A percentile compares a stretch with the other conserved stretches of the same genome.
Conservation (phyloP, 92 coral and sea anemone genomes). For the Actinernus sp. region DNA sequence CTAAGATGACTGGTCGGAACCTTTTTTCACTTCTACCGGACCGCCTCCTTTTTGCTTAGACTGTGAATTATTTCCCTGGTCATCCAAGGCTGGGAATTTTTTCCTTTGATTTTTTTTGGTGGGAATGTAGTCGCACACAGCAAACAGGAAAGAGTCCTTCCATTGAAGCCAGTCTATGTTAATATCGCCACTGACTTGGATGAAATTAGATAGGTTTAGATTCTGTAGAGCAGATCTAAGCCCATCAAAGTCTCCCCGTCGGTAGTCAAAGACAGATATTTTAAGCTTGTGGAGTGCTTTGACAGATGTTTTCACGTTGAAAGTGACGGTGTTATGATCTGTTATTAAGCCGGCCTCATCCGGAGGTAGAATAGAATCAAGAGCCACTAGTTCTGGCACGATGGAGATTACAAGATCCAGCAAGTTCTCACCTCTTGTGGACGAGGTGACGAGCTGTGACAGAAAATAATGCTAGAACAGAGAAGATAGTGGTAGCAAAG, state of each 20-base stretch:
- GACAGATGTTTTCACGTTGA: conserved; percentile 36
- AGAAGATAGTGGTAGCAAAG: no score
- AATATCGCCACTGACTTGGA: conserved; percentile 28
- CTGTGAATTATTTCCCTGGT: neutral
- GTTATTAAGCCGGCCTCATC: conserved; percentile 48
- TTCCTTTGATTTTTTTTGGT: conserved; percentile 8
- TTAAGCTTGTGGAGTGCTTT: conserved; percentile 34
- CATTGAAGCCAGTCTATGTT: conserved; percentile 55
- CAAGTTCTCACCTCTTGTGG: conserved; percentile 42
- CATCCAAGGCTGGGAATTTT: neutral
- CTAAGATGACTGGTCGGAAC: neutral
- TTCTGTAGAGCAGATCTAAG: conserved; percentile 26
- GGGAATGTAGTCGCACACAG: conserved; percentile 55
- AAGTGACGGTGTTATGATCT: conserved; percentile 52
- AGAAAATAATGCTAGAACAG: neutral
- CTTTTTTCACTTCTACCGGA: neutral
- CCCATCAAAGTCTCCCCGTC: conserved; percentile 50
- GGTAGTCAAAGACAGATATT: conserved; percentile 55
- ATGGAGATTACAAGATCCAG: conserved; percentile 66
- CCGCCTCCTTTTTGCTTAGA: conserved; percentile 8
- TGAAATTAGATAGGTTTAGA: conserved; percentile 14
- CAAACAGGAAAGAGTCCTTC: conserved; percentile 60
- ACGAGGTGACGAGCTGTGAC: neutral
- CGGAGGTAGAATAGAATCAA: conserved; percentile 22
- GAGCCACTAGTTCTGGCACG: conserved; percentile 38